Percentiles rank a stretch among this genome's conserved stretches.
Evolutionary conservation across 2,113 vertebrate species (phyloP).

Genomic region (Rhea pennata): DNA sequence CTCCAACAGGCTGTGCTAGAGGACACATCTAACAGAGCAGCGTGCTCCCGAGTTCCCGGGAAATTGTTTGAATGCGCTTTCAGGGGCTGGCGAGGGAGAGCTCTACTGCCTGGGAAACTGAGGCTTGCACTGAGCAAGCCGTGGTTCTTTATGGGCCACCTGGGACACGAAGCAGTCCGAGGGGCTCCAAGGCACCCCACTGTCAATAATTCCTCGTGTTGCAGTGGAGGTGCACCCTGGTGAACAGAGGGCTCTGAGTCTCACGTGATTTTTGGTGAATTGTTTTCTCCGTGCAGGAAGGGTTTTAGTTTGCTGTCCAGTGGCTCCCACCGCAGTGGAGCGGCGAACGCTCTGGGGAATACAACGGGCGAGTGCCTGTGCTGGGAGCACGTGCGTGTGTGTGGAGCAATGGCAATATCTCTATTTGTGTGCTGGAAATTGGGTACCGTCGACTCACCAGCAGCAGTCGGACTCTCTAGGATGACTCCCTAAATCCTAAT

Average conservation of each 20-base stretch:
- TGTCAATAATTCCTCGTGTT: neutral
- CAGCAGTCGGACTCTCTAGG: neutral
- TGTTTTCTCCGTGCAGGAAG: neutral
- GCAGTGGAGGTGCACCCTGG: neutral
- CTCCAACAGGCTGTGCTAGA: conserved; percentile 66
- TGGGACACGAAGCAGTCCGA: neutral
- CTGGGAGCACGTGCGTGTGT: neutral
- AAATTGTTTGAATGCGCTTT: conserved; percentile 40
- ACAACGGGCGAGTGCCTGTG: accelerated
- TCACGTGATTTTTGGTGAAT: neutral
- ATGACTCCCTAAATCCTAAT: conserved; percentile 18
- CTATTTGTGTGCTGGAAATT: neutral
- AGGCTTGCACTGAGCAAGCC: neutral
- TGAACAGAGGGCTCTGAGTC: neutral
- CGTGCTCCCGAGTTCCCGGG: conserved; percentile 21
- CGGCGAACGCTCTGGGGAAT: neutral
- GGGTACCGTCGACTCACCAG: neutral
- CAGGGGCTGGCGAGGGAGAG: neutral
- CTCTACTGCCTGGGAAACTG: neutral
- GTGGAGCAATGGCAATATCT: neutral
- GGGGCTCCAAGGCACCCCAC: neutral
- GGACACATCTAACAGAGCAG: neutral
- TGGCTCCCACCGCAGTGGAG: neutral
- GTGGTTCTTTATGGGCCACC: neutral
- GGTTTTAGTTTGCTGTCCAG: neutral